Evolutionary conservation across 2,113 vertebrate species (phyloP).

Genomic region (Dromiciops gliroides): DNA sequence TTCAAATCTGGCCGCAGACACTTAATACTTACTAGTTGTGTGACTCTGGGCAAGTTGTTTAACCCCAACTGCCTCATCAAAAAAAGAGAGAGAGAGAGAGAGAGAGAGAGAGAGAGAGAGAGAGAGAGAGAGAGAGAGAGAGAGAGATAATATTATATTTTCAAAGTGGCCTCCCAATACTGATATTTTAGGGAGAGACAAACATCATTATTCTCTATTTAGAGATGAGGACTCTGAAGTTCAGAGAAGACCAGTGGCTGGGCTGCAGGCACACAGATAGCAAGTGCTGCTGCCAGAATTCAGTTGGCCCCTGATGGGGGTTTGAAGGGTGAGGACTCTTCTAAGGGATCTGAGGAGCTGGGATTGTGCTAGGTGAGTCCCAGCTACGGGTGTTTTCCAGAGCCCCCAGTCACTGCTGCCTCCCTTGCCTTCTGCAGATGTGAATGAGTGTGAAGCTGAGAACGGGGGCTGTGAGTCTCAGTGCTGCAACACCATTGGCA

Average conservation of each 20-base stretch:
- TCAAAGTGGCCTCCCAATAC: background rate
- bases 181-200: background rate
- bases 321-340: background rate
- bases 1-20: no score
- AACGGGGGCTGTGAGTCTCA: constrained; percentile 85
- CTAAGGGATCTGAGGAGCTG: fast-evolving
- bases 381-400: background rate
- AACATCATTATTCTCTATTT: background rate
- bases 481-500: constrained; percentile 89
- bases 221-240: background rate
- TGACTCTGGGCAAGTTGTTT: no score
- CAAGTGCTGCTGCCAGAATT: background rate
- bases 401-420: background rate
- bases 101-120: no score
- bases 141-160: background rate
- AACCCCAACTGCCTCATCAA: no score
- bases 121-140: no score
- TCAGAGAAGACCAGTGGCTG: background rate
- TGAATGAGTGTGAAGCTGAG: constrained; percentile 85
- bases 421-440: constrained; percentile 78
- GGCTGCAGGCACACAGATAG: background rate
- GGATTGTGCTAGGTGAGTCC: background rate
- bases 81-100: no score
- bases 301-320: fast-evolving
- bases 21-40: no score